Conservation (phyloP, 1,140 invertebrate species). For the Drosophila pachea region DNA sequence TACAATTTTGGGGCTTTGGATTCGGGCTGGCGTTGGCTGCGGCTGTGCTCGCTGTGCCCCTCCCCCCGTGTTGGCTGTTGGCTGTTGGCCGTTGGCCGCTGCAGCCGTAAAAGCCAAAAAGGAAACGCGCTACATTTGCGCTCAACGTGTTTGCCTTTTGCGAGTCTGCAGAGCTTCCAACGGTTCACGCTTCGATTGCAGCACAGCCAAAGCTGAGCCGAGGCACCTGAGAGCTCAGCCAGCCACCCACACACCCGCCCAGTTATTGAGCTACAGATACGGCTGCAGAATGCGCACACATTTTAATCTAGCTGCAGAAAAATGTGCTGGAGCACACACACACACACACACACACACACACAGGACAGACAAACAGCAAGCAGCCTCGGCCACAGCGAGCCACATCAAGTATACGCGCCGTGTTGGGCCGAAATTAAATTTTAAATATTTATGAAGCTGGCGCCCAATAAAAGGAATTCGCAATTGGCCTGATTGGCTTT, state of each 20-base stretch:
- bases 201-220: constrained; percentile 34
- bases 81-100: constrained; percentile 1
- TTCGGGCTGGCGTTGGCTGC: neutral
- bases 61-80: neutral
- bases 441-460: constrained; percentile 73
- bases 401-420: constrained; percentile 43
- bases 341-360: too few species aligned
- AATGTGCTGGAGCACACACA: constrained; percentile 10
- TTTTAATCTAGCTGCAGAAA: constrained; percentile 67
- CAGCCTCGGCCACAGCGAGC: constrained; percentile 26
- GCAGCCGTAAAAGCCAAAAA: constrained; percentile 60
- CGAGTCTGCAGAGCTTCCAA: constrained; percentile 42
- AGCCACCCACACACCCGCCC: constrained; percentile 8
- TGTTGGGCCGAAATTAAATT: constrained; percentile 70
- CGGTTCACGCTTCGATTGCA: constrained; percentile 72
- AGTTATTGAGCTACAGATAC: neutral
- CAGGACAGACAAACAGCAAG: too few species aligned
- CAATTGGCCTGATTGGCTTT: constrained; percentile 76
- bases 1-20: constrained; percentile 17
- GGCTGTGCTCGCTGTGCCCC: constrained; percentile 18
- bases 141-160: constrained; percentile 73
- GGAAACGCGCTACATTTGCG: constrained; percentile 73
- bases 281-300: constrained; percentile 25
- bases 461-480: constrained; percentile 73
- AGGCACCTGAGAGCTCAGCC: constrained; percentile 21